Percentiles rank a stretch among this genome's conserved stretches.
phyloP scores from a whole-genome alignment of 2,113 vertebrate genomes.

The Osmerus eperlanus region DNA sequence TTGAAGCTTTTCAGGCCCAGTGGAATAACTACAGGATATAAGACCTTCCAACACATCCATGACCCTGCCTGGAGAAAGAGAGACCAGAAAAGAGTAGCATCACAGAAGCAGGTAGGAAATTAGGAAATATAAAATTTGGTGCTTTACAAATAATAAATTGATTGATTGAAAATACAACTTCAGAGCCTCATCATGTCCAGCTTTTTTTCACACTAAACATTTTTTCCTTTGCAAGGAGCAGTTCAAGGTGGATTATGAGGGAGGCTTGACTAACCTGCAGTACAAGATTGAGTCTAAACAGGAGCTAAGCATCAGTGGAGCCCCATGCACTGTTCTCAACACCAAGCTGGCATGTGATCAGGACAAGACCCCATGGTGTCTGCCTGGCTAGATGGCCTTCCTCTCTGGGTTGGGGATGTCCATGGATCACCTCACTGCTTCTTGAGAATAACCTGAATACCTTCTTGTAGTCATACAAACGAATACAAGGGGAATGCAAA shows the following conservation, averaged over 20 bases:
- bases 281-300: slow-evolving; percentile 85
- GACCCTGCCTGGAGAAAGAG: slow-evolving; percentile 95
- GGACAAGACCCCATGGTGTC: slow-evolving; percentile 87
- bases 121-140: background rate
- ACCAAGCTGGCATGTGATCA: slow-evolving; percentile 85
- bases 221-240: slow-evolving; percentile 78
- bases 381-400: slow-evolving; percentile 59
- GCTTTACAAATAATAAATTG: background rate
- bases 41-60: slow-evolving; percentile 92
- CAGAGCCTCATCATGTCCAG: background rate
- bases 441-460: too few species aligned
- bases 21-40: slow-evolving; percentile 89
- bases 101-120: slow-evolving; percentile 87
- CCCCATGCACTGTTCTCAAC: slow-evolving; percentile 87
- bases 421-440: too few species aligned
- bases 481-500: too few species aligned
- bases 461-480: too few species aligned
- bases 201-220: background rate
- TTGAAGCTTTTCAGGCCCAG: slow-evolving; percentile 86
- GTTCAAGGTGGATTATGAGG: slow-evolving; percentile 91
- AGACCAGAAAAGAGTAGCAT: slow-evolving; percentile 90
- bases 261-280: slow-evolving; percentile 85
- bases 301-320: slow-evolving; percentile 81
- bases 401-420: too few species aligned
- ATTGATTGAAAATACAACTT: background rate